A percentile compares a stretch with the other conserved stretches of the same genome.
Evolutionary conservation across 2,797 vertebrate species (phyloP).

Genomic region (Muscicapa comitata): DNA sequence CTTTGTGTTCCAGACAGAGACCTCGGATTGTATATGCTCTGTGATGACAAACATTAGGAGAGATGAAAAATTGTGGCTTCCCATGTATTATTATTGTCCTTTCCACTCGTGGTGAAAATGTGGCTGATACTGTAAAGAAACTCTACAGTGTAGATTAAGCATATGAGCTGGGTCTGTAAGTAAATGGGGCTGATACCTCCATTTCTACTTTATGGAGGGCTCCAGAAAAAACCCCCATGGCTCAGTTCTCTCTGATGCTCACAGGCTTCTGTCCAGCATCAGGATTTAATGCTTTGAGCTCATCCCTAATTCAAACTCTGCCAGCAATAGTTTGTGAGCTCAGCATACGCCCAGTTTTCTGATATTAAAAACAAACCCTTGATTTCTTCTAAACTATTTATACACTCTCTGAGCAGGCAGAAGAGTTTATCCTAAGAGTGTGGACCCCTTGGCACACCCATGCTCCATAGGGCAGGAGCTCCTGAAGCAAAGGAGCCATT

Average conservation of each 20-base stretch:
- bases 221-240: neutral
- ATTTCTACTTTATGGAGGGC: neutral
- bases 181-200: neutral
- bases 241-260: neutral
- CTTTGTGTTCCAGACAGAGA: neutral
- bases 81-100: neutral
- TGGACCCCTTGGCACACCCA: neutral
- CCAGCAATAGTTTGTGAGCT: neutral
- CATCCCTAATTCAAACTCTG: neutral
- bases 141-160: neutral
- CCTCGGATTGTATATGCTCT: accelerated
- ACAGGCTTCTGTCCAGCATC: neutral
- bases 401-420: neutral
- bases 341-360: neutral
- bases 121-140: neutral
- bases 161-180: neutral
- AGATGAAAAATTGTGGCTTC: neutral
- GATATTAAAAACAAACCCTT: neutral
- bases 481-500: neutral
- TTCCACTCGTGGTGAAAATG: neutral
- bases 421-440: neutral
- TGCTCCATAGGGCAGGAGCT: neutral
- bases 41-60: neutral
- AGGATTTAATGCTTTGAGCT: neutral
- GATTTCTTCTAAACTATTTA: neutral